These are phyloP conservation scores for Agrochola lychnidis DNA, from an alignment of 2,888 invertebrate species.

Conservation along the genomic window DNA sequence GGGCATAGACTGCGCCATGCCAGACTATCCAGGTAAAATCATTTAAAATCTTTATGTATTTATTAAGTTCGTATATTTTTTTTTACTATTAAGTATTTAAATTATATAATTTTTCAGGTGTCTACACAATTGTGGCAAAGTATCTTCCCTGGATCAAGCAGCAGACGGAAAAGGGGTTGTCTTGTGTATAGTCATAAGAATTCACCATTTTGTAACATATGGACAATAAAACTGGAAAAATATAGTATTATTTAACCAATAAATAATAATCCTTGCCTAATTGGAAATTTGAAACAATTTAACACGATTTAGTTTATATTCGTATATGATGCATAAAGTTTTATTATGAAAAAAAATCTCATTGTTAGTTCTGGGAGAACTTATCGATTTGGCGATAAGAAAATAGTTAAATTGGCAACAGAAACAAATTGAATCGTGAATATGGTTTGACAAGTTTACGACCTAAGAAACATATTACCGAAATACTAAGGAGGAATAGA, in stretches of 20 bases:
- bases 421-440: conserved; percentile 64
- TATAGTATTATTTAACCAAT: conserved; percentile 38
- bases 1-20: conserved; percentile 92
- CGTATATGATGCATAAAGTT: conserved; percentile 36
- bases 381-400: conserved; percentile 63
- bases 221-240: conserved; percentile 50
- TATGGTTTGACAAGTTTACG: conserved; percentile 60
- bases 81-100: not conserved
- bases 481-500: conserved; percentile 43
- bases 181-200: conserved; percentile 79
- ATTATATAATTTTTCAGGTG: conserved; percentile 79
- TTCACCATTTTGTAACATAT: conserved; percentile 52
- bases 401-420: conserved; percentile 61
- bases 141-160: conserved; percentile 89
- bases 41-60: not conserved
- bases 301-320: conserved; percentile 47
- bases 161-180: conserved; percentile 81
- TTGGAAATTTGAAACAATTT: conserved; percentile 35
- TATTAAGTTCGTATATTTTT: not conserved
- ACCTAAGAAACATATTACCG: conserved; percentile 51
- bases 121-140: conserved; percentile 91
- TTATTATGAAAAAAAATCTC: conserved; percentile 31
- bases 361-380: conserved; percentile 52
- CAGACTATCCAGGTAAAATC: conserved; percentile 87
- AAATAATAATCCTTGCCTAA: conserved; percentile 44